A percentile compares a stretch with the other conserved stretches of the same genome.
Conservation (phyloP, 2,113 vertebrate genomes). For the Aplodontia rufa region DNA sequence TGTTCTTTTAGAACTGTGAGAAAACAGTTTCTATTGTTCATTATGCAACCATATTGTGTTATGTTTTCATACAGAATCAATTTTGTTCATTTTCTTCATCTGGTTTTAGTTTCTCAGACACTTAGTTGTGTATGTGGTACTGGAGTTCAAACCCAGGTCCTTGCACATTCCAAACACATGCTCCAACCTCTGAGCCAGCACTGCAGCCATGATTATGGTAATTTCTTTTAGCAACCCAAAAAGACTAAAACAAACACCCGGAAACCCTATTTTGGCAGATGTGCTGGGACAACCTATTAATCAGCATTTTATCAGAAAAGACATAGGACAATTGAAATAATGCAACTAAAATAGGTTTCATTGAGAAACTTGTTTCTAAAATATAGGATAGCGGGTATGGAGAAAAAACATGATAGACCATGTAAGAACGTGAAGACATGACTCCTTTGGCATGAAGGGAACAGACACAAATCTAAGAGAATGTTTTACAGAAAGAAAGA, state of each 20-base stretch:
- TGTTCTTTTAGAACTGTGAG: not conserved
- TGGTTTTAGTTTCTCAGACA: too few species aligned
- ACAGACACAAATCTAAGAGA: not conserved
- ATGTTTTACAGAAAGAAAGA: not conserved
- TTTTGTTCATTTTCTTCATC: too few species aligned
- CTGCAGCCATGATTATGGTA: too few species aligned
- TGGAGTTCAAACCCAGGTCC: too few species aligned
- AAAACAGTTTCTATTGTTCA: not conserved
- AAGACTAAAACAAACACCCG: not conserved
- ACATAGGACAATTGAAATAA: not conserved
- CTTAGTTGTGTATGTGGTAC: too few species aligned
- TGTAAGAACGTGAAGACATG: not conserved
- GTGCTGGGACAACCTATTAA: not conserved
- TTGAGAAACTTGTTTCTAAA: not conserved
- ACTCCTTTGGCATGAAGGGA: not conserved
- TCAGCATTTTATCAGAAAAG: not conserved
- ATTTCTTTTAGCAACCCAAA: fast-evolving
- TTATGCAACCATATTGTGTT: not conserved
- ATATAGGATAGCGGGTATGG: not conserved
- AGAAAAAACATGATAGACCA: not conserved
- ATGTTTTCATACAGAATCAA: not conserved
- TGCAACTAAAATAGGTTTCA: not conserved
- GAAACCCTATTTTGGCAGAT: not conserved
- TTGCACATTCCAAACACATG: too few species aligned
- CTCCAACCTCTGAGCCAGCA: too few species aligned